Base-by-base conservation (phyloP, 2,797 vertebrate species). In the Rhyacichthys aspro region DNA sequence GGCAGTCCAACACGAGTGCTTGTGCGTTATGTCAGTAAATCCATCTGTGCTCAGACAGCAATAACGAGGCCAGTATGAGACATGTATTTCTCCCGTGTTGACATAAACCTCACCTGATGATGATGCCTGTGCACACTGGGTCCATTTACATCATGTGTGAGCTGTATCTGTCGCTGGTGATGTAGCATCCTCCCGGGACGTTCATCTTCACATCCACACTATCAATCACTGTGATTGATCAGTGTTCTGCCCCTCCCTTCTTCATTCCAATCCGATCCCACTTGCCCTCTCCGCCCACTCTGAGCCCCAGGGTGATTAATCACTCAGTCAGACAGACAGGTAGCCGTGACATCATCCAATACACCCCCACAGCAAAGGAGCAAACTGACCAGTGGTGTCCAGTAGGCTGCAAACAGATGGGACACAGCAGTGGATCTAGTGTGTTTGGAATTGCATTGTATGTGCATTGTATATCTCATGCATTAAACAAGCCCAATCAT, bases 141-240 rank as follows among this genome's bases (percentile, higher is more conserved):
- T 43, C 32, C 23, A 11, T 55, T 33, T 75, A 17, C 48, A 14
- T 41, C 34, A 32, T 34, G 19, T 42, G 19, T 57, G 9, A 43
- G 16, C 12, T 16, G 50, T 41, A 38, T 64, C 60, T 44, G 62
- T 17, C 60, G 32, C 23, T 36, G 32, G 59, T 72, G 68, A 84
- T 74, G 56, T 43, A 64, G 76, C 43, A 34, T 83, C 68, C 87
- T 68, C 74, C 47, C 19, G 72, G 82, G 89, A 81, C 64, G 60
- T 63, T 72, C 70, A 73, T 74, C 72, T 66, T 74, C 59, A 63
- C 47, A 72, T 67, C 55, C 11, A 43, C 54, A 41, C 72, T 85
- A 87, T 85, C 88, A 86, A 76, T 89, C 79, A 72, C 2, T 1
- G 48, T 89, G 89, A 92, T 88, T 89, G 90, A 93, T 92, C 74